Evolutionary conservation across 2,797 vertebrate genomes (phyloP).

Genomic region (Ara ararauna): DNA sequence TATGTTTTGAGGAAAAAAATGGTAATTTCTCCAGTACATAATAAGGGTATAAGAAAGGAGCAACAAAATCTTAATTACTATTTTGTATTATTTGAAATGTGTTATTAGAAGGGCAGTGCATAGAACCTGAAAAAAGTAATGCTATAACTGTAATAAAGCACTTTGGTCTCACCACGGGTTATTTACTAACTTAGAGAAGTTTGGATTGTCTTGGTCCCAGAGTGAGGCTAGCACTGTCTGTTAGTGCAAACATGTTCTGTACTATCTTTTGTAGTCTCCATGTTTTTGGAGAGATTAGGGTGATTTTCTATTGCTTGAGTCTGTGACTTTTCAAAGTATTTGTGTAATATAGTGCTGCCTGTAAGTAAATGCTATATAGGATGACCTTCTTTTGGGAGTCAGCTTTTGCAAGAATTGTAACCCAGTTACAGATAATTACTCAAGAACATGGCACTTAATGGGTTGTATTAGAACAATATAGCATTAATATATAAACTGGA

Average conservation of each 20-base stretch:
- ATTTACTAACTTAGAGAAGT: not conserved
- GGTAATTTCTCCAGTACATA: not conserved
- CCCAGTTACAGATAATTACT: not conserved
- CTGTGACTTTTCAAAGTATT: not conserved
- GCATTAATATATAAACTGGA: not conserved
- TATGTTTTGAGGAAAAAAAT: not conserved
- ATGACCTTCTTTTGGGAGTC: not conserved
- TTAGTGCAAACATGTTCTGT: not conserved
- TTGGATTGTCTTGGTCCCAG: not conserved
- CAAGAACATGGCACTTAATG: not conserved
- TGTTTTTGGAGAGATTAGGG: not conserved
- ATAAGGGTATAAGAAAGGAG: not conserved
- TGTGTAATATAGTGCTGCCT: not conserved
- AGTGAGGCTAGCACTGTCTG: not conserved
- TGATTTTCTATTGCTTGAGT: conserved; percentile 12
- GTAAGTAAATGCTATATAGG: not conserved
- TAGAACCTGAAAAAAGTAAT: not conserved
- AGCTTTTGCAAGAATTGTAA: not conserved
- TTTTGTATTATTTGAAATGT: not conserved
- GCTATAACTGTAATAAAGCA: not conserved
- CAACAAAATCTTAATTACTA: not conserved
- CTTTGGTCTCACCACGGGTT: not conserved
- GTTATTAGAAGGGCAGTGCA: not conserved
- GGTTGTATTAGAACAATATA: not conserved
- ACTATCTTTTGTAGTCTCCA: not conserved